Evolutionary conservation across 2,797 vertebrate genomes (phyloP).

Genomic region (Oreochromis grahami): DNA sequence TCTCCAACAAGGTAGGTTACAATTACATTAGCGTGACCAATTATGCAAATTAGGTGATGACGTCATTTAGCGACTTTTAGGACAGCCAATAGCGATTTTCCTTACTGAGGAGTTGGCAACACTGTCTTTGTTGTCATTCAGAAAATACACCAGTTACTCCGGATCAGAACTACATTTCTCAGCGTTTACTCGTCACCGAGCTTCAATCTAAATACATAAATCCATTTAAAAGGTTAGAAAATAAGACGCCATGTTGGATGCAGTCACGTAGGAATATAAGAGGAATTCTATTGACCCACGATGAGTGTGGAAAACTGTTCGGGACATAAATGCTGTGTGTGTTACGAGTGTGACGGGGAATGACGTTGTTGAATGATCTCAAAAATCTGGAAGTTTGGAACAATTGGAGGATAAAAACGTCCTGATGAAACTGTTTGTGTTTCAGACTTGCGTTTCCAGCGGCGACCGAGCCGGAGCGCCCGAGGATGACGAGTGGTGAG

Average conservation of each 20-base stretch:
- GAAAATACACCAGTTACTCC: no score
- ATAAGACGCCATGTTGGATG: not conserved
- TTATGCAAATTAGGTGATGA: no score
- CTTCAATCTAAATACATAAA: not conserved
- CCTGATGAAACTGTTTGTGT: not conserved
- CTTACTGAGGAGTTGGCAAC: no score
- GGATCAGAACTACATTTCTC: no score
- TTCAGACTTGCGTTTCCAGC: conserved; percentile 78
- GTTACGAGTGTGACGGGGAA: not conserved
- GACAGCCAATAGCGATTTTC: no score
- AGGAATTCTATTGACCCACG: rapidly evolving
- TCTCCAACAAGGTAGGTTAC: no score
- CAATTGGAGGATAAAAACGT: not conserved
- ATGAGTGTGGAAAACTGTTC: not conserved
- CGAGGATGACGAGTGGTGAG: conserved; percentile 83
- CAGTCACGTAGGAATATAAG: rapidly evolving
- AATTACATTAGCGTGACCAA: no score
- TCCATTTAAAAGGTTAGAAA: not conserved
- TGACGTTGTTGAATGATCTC: not conserved
- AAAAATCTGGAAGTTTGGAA: rapidly evolving
- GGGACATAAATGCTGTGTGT: not conserved
- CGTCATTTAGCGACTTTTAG: no score
- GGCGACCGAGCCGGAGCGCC: conserved; percentile 69
- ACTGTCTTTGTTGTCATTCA: no score
- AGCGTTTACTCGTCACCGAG: rapidly evolving